These are phyloP conservation scores for Eupithecia tripunctaria DNA, from an alignment of 2,888 invertebrate species.

Conservation along the genomic window DNA sequence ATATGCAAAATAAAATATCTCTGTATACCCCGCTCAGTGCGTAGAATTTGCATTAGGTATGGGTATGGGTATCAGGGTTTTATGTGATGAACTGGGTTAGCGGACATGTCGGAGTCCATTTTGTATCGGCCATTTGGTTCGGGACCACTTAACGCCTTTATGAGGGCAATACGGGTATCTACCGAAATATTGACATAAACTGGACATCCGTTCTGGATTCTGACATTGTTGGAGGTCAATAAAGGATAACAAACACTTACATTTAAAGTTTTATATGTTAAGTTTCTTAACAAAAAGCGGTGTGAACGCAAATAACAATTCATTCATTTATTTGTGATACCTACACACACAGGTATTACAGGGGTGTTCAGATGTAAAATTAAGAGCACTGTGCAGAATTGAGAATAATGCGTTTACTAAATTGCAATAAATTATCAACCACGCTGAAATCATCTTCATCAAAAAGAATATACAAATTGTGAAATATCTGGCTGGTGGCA, in stretches of 20 bases:
- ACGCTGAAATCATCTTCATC: too few relatives aligned
- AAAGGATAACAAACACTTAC: neutral
- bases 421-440: too few relatives aligned
- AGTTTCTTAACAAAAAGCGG: neutral
- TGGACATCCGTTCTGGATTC: neutral
- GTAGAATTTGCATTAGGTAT: neutral
- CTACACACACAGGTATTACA: too few relatives aligned
- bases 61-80: neutral
- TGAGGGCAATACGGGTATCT: conserved; percentile 4
- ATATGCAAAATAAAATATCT: too few relatives aligned
- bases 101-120: neutral
- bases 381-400: too few relatives aligned
- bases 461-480: too few relatives aligned
- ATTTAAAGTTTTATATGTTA: neutral
- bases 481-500: too few relatives aligned
- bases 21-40: neutral
- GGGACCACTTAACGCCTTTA: conserved; percentile 6
- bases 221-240: neutral
- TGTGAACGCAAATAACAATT: neutral
- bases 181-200: neutral
- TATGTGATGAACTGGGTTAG: conserved; percentile 9
- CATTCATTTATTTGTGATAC: too few relatives aligned
- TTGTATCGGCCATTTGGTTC: conserved; percentile 1
- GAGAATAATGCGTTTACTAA: too few relatives aligned
- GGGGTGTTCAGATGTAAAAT: too few relatives aligned